Base-by-base conservation (phyloP, 30 jellyfish, hydroid and myxozoan genomes). In the Rhopilema esculentum region DNA sequence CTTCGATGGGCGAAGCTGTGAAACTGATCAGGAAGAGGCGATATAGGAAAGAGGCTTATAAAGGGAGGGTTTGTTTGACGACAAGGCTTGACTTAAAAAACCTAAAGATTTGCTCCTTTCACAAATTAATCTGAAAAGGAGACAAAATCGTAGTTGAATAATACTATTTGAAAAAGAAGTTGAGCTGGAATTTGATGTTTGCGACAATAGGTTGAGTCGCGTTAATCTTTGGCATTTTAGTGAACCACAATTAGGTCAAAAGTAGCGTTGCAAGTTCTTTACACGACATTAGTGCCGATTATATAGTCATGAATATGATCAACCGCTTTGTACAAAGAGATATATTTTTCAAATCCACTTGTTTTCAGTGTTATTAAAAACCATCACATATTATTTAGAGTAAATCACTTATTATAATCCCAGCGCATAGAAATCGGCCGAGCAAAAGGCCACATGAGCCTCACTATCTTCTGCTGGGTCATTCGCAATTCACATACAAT, bases 241-340 rank as follows among this genome's bases (percentile, higher is more conserved):
- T 63, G 87, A 84, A 64, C 93, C 93, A 72, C 93, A 84, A 84
- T 84, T 84, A 61, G 93, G 93, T 84, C 93, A 84, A 84, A 84
- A 71, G 79, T 84, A 73, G 93, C 87, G 93, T 72, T 70, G 80
- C 49, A 72, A 61, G 82, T 68, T 70, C 93, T 84, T 84, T 84
- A 84, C 87, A 20, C 69, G 84, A 84, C 93, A 84, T 84, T 84
- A 84, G 93, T 62, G 71, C 86, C 87, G 86, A 84, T 84, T 84
- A 84, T 23, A 51, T 63, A 71, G 87, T 84, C 93, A 84, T 84
- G 93, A 84, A 73, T 84, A 84, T 84, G 75, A 84, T 84, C 93
- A 84, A 72, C 82, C 93, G 82, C 87, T 84, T 84, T 72, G 86
- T 72, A 72, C 93, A 84, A 72, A 72, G 87, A 71, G 93, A 84